Conservation (phyloP, 1,140 invertebrate species). For the Physella acuta region DNA sequence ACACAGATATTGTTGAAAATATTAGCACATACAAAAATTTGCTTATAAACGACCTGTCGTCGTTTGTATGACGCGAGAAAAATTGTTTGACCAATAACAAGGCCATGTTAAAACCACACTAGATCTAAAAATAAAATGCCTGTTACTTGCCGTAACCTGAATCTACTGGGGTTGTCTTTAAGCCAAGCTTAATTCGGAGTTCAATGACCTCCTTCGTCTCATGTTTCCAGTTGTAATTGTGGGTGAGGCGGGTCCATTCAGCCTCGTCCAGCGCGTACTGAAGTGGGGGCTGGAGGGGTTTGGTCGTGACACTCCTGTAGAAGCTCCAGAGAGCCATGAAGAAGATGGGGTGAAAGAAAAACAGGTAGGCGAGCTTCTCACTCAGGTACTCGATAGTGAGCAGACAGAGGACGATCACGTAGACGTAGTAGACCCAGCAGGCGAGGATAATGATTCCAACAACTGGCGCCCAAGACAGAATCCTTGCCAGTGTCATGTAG, state of each 20-base stretch:
- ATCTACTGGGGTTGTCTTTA: not conserved
- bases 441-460: not conserved
- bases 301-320: not conserved
- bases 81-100: no score
- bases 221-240: not conserved
- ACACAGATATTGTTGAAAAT: no score
- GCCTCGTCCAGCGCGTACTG: not conserved
- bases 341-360: not conserved
- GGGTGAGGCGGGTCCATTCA: not conserved
- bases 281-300: not conserved
- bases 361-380: not conserved
- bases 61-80: no score
- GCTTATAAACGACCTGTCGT: no score
- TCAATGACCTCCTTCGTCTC: not conserved
- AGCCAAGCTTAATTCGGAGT: not conserved
- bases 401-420: not conserved
- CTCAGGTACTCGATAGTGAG: not conserved
- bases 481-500: no score
- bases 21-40: no score
- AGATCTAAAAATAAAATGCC: no score
- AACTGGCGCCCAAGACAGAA: not conserved
- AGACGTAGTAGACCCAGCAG: not conserved
- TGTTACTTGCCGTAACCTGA: not conserved
- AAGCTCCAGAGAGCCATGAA: not conserved
- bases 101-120: no score